Percentiles rank a stretch among this genome's conserved stretches.
Conservation (phyloP, 1,140 invertebrate species). For the Geopemphigus sp. region DNA sequence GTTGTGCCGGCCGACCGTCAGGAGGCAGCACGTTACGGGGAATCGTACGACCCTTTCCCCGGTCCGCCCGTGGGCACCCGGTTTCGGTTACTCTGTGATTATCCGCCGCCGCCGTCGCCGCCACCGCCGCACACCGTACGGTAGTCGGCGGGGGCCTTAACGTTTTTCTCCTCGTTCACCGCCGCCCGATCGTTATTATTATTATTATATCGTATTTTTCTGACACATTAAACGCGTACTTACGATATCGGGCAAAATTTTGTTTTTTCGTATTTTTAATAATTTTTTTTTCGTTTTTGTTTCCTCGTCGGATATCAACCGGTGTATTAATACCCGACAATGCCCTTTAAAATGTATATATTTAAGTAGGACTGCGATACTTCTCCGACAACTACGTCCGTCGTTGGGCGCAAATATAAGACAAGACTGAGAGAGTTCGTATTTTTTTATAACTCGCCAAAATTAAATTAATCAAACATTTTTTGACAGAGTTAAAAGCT, state of each 20-base stretch:
- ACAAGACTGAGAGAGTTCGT: no score
- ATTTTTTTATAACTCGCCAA: no score
- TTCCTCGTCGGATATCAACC: neutral
- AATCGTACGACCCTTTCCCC: neutral
- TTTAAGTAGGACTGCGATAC: no score
- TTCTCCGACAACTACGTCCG: no score
- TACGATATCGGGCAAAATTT: neutral
- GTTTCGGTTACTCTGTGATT: slow-evolving; percentile 44
- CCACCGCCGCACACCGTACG: slow-evolving; percentile 27
- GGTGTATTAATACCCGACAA: no score
- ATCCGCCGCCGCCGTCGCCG: slow-evolving; percentile 18
- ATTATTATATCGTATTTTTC: neutral
- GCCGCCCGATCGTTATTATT: neutral
- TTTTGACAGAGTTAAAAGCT: no score
- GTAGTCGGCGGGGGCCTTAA: slow-evolving; percentile 1
- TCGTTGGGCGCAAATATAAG: no score
- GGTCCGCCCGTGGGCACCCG: neutral
- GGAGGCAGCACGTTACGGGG: neutral
- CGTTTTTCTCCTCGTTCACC: neutral
- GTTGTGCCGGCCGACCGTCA: neutral
- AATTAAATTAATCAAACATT: no score
- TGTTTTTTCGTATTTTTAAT: no score
- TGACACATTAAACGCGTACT: neutral
- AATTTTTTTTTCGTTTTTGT: no score
- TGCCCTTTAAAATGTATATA: no score